Percentiles rank a stretch among this genome's conserved stretches.
phyloP scores from a whole-genome alignment of 1,140 invertebrate species.

The Drosophila novamexicana region DNA sequence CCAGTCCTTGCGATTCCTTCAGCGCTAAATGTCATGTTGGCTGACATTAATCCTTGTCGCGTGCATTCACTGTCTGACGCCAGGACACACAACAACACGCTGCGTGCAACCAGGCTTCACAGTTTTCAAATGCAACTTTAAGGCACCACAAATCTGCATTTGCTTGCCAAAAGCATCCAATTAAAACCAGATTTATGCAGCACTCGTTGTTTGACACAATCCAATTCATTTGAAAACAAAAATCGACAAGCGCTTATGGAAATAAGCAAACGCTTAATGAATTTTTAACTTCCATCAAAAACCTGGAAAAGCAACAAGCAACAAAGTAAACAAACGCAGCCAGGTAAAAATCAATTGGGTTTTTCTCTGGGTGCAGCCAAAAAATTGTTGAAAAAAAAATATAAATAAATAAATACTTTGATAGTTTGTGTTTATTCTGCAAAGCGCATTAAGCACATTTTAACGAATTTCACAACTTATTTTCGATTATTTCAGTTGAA shows the following conservation, averaged over 20 bases:
- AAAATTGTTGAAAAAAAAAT: neutral
- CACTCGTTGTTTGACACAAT: slow-evolving; percentile 2
- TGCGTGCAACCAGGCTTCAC: neutral
- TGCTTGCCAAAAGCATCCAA: slow-evolving; percentile 13
- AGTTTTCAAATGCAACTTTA: slow-evolving; percentile 23
- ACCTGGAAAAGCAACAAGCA: neutral
- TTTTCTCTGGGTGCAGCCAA: neutral
- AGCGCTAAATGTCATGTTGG: slow-evolving; percentile 58
- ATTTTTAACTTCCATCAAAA: slow-evolving; percentile 37
- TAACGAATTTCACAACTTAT: neutral
- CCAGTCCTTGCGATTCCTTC: slow-evolving; percentile 33
- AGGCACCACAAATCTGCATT: slow-evolving; percentile 24
- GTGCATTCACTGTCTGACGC: slow-evolving; percentile 37
- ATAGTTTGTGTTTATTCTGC: neutral
- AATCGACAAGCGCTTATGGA: slow-evolving; percentile 29
- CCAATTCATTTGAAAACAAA: neutral
- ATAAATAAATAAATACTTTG: neutral
- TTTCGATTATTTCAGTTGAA: too few species aligned
- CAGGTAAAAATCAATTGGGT: neutral
- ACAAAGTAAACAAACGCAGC: neutral
- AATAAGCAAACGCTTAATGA: slow-evolving; percentile 38
- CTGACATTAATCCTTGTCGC: slow-evolving; percentile 66
- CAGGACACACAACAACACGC: neutral
- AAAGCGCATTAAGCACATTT: slow-evolving; percentile 13
- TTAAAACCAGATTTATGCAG: slow-evolving; percentile 24